Evolutionary conservation across 2,797 vertebrate genomes (phyloP).

Genomic region (Lagodon rhomboides): DNA sequence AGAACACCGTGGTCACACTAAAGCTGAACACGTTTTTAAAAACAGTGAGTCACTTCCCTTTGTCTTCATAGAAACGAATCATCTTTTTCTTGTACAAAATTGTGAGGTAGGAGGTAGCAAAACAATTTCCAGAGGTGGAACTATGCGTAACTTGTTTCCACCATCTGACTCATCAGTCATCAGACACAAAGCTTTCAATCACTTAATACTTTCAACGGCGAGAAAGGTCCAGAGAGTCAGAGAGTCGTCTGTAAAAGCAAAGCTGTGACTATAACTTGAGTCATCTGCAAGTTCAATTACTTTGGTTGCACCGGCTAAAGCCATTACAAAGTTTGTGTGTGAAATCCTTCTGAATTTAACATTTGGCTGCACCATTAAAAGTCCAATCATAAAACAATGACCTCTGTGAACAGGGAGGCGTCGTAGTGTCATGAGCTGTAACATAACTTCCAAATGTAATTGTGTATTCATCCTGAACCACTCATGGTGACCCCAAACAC

Average conservation of each 20-base stretch:
- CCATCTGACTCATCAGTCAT: conserved; percentile 46
- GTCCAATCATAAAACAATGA: neutral
- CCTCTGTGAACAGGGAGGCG: neutral
- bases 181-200: conserved; percentile 15
- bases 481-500: neutral
- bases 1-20: neutral
- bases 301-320: neutral
- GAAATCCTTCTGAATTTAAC: neutral
- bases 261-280: neutral
- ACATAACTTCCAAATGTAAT: neutral
- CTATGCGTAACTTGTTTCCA: neutral
- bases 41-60: conserved; percentile 27
- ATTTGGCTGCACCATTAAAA: too few species aligned
- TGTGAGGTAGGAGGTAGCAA: neutral
- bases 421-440: neutral
- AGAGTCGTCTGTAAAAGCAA: neutral
- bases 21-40: neutral
- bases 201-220: neutral
- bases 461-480: neutral
- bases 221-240: neutral
- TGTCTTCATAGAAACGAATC: neutral
- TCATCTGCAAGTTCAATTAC: neutral
- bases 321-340: neutral
- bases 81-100: neutral
- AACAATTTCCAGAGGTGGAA: neutral